Percentiles rank a stretch among this genome's conserved stretches.
phyloP scores from a whole-genome alignment of 2,888 invertebrate species.

The Caenorhabditis sinica region DNA sequence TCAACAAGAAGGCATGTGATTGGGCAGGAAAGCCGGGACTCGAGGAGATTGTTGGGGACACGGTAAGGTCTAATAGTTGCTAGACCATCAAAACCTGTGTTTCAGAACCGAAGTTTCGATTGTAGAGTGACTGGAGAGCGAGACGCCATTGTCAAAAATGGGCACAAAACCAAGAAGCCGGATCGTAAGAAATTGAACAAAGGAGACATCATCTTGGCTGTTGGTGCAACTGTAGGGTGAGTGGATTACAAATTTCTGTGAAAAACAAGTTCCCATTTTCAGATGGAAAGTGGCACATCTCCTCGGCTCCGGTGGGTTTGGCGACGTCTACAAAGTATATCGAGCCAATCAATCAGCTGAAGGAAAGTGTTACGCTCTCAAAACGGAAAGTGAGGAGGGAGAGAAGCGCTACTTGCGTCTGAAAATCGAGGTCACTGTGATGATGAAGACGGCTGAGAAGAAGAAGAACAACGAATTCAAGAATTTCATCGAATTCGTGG shows the following conservation, averaged over 20 bases:
- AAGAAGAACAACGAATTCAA: constrained; percentile 46
- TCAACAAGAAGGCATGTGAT: constrained; percentile 30
- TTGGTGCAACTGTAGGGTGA: constrained; percentile 35
- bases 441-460: constrained; percentile 63
- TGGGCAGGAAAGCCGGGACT: constrained; percentile 32
- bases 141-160: constrained; percentile 8
- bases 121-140: constrained; percentile 47
- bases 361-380: constrained; percentile 70
- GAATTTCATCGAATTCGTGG: constrained; percentile 71
- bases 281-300: constrained; percentile 65
- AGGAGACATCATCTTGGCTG: constrained; percentile 40
- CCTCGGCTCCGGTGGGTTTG: constrained; percentile 72
- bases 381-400: constrained; percentile 68
- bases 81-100: too few species aligned
- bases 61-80: too few species aligned
- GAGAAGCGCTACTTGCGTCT: constrained; percentile 68
- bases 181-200: constrained; percentile 36
- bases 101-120: constrained; percentile 40
- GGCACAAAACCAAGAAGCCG: constrained; percentile 25
- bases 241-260: not conserved
- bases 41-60: constrained; percentile 45
- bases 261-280: not conserved
- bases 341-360: constrained; percentile 36
- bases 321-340: constrained; percentile 72
- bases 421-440: constrained; percentile 71